phyloP scores from a whole-genome alignment of 92 coral and sea anemone species.

The Desmophyllum pertusum region DNA sequence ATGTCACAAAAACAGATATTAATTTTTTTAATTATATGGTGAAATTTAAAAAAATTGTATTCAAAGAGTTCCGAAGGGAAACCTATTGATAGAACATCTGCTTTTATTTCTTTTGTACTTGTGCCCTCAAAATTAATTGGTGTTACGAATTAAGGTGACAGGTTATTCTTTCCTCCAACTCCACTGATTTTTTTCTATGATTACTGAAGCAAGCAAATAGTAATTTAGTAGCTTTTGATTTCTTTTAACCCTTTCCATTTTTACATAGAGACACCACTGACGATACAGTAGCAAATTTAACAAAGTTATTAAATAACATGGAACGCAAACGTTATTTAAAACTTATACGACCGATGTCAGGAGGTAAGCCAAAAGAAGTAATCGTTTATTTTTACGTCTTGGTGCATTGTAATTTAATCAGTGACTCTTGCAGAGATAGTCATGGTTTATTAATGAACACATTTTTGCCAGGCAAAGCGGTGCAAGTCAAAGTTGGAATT shows the following conservation, averaged over 20 bases:
- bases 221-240: background rate
- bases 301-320: slow-evolving; percentile 12
- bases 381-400: background rate
- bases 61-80: background rate
- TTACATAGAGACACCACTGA: background rate
- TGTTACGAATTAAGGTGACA: too few species aligned
- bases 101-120: background rate
- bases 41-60: too few species aligned
- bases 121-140: background rate
- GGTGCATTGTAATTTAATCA: too few species aligned
- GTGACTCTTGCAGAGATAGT: too few species aligned
- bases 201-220: background rate
- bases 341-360: slow-evolving; percentile 10
- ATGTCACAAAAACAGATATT: background rate
- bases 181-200: background rate
- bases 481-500: slow-evolving; percentile 58
- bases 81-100: too few species aligned
- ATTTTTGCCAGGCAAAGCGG: slow-evolving; percentile 45
- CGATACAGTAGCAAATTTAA: slow-evolving; percentile 1
- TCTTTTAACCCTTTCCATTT: background rate
- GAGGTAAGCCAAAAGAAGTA: slow-evolving; percentile 6
- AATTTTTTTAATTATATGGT: background rate
- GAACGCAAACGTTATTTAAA: slow-evolving; percentile 6
- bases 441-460: too few species aligned
- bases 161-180: too few species aligned